Evolutionary conservation across 2,888 invertebrate species (phyloP), one percentile per base, ranked within the genome.

Genomic region (Drosophila lutescens): DNA sequence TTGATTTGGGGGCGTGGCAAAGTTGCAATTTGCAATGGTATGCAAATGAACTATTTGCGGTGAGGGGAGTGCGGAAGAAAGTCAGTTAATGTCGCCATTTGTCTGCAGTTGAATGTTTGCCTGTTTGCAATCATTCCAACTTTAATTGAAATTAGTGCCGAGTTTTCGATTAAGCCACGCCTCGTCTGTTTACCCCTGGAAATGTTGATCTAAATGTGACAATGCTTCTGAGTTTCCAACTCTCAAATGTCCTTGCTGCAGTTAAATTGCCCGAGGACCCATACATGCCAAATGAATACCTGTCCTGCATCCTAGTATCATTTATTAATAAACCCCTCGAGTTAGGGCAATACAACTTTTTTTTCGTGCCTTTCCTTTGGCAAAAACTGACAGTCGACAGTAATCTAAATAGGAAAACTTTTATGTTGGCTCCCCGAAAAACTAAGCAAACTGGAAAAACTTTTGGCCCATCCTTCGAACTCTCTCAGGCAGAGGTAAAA

Each of bases 81-180:
- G 57, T 78, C 69, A 67, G 86, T 69, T 86, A 83, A 86, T 83
- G 84, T 68, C 69, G 78, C 34, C 32, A 49, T 46, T 17, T 77
- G 84, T 59, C 65, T 67, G 66, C 68, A 68, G 44, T 51, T 49
- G 46, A 60, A 53, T 70, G 71, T 54, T 40, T 44, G 59, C 65
- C 57, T 77, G 69, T 71, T 80, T 79, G 69, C 69, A 60, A 66
- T 62, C 82, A 58, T 73, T 82, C 56, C 77, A 70, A 73, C 67
- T 86, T 80, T 89, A 85, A 85, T 89, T 89, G 88, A 86, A 87
- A 85, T 89, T 88, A 89, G 80, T 87, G 74, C 65, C 57, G 68
- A 75, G 71, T 68, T 82, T 67, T 79, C 81, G 77, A 82, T 86
- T 78, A 85, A 68, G 74, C 61, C 54, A 44, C 65, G 62, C 57